A percentile compares a stretch with the other conserved stretches of the same genome.
Evolutionary conservation across 2,797 vertebrate genomes (phyloP).

Genomic region (Lagocephalus sceleratus): DNA sequence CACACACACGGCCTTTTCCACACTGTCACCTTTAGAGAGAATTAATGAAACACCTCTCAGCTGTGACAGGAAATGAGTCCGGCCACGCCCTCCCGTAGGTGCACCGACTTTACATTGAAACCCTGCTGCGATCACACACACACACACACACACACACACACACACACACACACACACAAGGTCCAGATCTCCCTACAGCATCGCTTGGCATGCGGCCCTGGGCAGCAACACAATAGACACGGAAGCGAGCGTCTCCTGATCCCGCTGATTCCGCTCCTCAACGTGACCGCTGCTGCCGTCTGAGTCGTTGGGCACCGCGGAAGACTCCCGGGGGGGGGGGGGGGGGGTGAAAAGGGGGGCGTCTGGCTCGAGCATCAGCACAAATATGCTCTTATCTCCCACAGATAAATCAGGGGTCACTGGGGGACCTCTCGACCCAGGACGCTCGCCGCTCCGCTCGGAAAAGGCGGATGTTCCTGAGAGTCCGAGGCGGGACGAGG

Average conservation of each 20-base stretch:
- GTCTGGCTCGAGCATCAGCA: slow-evolving; percentile 5
- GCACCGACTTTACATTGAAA: too few relatives aligned
- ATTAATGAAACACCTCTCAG: too few relatives aligned
- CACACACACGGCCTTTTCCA: slow-evolving; percentile 25
- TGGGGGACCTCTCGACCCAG: background rate
- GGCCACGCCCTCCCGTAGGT: too few relatives aligned
- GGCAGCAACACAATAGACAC: slow-evolving; percentile 54
- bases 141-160: too few relatives aligned
- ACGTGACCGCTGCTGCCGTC: slow-evolving; percentile 11
- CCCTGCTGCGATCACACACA: too few relatives aligned
- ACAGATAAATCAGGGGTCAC: slow-evolving; percentile 12
- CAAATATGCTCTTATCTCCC: slow-evolving; percentile 19
- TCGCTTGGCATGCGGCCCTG: slow-evolving; percentile 28
- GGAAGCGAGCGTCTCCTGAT: slow-evolving; percentile 54
- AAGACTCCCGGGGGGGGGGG: slow-evolving; percentile 3
- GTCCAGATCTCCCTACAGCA: slow-evolving; percentile 46
- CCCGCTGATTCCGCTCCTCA: slow-evolving; percentile 47
- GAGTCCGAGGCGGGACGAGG: slow-evolving; percentile 7
- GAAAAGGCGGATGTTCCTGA: background rate
- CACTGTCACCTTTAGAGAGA: too few relatives aligned
- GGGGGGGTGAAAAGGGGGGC: slow-evolving; percentile 1
- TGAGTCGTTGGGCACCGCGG: slow-evolving; percentile 27
- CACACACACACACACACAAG: slow-evolving; percentile 40
- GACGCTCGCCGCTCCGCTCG: too few relatives aligned
- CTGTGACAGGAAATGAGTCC: too few relatives aligned